Conservation (phyloP, 92 coral and sea anemone genomes). For the Phenganax subtilis region DNA sequence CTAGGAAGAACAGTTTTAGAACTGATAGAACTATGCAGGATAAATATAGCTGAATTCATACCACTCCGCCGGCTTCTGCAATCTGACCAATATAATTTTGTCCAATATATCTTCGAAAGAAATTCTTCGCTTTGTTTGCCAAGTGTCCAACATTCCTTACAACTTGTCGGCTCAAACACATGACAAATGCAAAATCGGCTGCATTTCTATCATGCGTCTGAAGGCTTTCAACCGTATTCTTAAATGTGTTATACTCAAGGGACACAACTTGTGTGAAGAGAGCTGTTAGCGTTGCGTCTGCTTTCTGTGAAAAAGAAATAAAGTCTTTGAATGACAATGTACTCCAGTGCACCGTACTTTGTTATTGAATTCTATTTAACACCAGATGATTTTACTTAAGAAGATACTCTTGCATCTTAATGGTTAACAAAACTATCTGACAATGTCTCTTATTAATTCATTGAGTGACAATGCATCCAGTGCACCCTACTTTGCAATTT, state of each 20-base stretch:
- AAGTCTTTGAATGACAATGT: background rate
- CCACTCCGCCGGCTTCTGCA: constrained; percentile 78
- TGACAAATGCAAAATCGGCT: constrained; percentile 60
- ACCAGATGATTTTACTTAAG: background rate
- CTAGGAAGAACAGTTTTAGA: background rate
- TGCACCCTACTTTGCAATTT: too few species aligned
- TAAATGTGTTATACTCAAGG: constrained; percentile 19
- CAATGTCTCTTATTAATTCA: too few species aligned
- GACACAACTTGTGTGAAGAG: constrained; percentile 1
- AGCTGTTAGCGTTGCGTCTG: background rate
- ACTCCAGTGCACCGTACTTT: background rate
- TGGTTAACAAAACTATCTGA: too few species aligned
- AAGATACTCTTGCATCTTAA: too few species aligned
- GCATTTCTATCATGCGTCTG: constrained; percentile 51
- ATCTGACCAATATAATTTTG: constrained; percentile 47
- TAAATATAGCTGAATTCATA: constrained; percentile 26
- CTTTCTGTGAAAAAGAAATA: background rate
- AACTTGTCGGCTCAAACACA: constrained; percentile 53
- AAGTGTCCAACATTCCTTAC: constrained; percentile 49
- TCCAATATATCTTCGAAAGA: constrained; percentile 57
- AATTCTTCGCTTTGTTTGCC: constrained; percentile 33
- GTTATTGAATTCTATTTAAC: background rate
- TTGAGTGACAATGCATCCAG: too few species aligned
- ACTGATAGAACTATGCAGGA: background rate
- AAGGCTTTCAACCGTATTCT: constrained; percentile 13